Evolutionary conservation across 2,113 vertebrate genomes (phyloP).

Genomic region (Anolis sagrei): DNA sequence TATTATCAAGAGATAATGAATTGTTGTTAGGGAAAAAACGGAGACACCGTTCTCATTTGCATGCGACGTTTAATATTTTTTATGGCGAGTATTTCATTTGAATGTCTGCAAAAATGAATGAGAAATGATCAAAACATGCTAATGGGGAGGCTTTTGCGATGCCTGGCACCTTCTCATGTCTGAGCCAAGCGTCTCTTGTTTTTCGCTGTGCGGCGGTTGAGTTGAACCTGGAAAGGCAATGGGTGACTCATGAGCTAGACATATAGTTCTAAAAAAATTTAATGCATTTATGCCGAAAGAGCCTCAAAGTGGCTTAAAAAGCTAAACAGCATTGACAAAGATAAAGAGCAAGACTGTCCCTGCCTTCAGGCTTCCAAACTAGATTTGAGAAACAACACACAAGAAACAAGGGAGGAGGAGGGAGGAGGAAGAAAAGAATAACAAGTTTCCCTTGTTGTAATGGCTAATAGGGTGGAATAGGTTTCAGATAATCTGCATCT

Average conservation of each 20-base stretch:
- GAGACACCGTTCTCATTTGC: conserved; percentile 74
- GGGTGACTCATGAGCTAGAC: neutral
- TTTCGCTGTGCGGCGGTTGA: conserved; percentile 49
- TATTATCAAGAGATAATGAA: conserved; percentile 75
- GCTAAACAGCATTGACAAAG: too few relatives aligned
- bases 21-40: conserved; percentile 73
- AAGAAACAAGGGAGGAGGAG: too few relatives aligned
- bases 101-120: conserved; percentile 77
- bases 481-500: too few relatives aligned
- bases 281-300: too few relatives aligned
- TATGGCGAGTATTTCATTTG: conserved; percentile 71
- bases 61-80: conserved; percentile 81
- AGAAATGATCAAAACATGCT: conserved; percentile 76
- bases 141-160: conserved; percentile 72
- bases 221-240: conserved; percentile 59
- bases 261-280: neutral
- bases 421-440: too few relatives aligned
- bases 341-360: too few relatives aligned
- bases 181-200: neutral
- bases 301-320: too few relatives aligned
- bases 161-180: conserved; percentile 67
- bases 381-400: too few relatives aligned
- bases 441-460: too few relatives aligned
- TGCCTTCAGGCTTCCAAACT: too few relatives aligned
- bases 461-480: too few relatives aligned